phyloP scores from a whole-genome alignment of 1,140 invertebrate species.

The Tigriopus japonicus region DNA sequence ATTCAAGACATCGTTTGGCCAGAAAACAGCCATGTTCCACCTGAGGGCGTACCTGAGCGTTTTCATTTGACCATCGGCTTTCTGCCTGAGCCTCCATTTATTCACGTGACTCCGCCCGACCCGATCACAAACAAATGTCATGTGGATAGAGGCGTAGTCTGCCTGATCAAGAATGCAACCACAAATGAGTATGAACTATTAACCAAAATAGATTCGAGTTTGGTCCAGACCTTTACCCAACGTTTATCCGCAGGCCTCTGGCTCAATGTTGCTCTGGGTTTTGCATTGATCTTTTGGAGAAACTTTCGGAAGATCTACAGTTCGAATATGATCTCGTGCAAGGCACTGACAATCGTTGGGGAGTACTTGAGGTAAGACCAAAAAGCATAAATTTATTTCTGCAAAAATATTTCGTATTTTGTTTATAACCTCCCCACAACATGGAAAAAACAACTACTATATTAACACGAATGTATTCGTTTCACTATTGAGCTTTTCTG shows the following conservation, averaged over 20 bases:
- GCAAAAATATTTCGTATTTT: too few species aligned
- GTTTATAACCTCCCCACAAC: too few species aligned
- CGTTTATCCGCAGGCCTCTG: background rate
- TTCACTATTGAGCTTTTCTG: too few species aligned
- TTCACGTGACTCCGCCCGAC: constrained; percentile 76
- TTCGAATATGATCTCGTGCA: constrained; percentile 32
- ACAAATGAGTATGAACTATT: constrained; percentile 49
- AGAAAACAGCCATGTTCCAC: constrained; percentile 78
- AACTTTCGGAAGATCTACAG: constrained; percentile 31
- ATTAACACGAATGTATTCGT: too few species aligned
- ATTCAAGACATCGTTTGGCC: constrained; percentile 99
- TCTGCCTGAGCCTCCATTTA: constrained; percentile 86
- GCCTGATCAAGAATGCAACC: constrained; percentile 28
- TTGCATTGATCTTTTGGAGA: constrained; percentile 83
- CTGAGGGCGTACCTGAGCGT: constrained; percentile 87
- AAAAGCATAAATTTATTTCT: too few species aligned
- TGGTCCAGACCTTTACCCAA: background rate
- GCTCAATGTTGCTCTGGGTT: constrained; percentile 92
- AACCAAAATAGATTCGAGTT: constrained; percentile 56
- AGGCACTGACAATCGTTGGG: constrained; percentile 32
- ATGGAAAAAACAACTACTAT: too few species aligned
- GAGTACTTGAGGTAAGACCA: constrained; percentile 24
- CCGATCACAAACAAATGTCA: constrained; percentile 54
- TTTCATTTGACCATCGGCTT: constrained; percentile 93
- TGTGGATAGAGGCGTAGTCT: constrained; percentile 65